These are phyloP conservation scores for Branchellion lobata DNA, from an alignment of 2,888 invertebrate species.

Conservation along the genomic window DNA sequence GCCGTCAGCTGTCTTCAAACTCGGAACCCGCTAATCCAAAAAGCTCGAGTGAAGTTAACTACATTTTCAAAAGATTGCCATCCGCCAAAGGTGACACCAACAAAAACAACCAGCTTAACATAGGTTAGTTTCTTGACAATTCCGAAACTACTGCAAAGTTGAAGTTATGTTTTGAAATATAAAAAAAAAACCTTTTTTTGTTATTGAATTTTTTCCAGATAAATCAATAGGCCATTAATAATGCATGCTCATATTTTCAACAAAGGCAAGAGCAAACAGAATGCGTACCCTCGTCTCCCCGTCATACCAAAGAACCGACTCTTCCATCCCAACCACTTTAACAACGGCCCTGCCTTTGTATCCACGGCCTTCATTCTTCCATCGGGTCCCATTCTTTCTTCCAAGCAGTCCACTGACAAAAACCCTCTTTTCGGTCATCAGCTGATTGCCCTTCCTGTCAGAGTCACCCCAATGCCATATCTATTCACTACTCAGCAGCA, in stretches of 20 bases:
- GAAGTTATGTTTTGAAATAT: no score
- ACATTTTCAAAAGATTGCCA: not conserved
- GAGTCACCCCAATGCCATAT: slow-evolving; percentile 32
- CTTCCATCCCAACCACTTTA: slow-evolving; percentile 29
- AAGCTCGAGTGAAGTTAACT: not conserved
- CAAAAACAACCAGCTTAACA: not conserved
- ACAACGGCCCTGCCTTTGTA: not conserved
- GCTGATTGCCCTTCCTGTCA: slow-evolving; percentile 30
- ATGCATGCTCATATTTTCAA: not conserved
- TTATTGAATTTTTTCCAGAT: no score
- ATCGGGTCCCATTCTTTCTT: slow-evolving; percentile 12
- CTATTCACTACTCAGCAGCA: slow-evolving; percentile 25
- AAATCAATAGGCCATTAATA: no score
- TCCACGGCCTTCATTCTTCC: slow-evolving; percentile 38
- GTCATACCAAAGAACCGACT: slow-evolving; percentile 23
- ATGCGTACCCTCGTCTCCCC: slow-evolving; percentile 16
- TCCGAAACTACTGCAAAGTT: no score
- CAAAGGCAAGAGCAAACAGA: not conserved
- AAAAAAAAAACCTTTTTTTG: no score
- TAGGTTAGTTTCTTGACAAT: no score
- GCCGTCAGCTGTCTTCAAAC: not conserved
- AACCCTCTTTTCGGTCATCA: slow-evolving; percentile 1
- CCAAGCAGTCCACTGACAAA: slow-evolving; percentile 10
- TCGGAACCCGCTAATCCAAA: not conserved
- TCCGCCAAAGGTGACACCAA: not conserved